These are phyloP conservation scores for Harpalus rubripes DNA, from an alignment of 2,888 invertebrate species.

Conservation along the genomic window DNA sequence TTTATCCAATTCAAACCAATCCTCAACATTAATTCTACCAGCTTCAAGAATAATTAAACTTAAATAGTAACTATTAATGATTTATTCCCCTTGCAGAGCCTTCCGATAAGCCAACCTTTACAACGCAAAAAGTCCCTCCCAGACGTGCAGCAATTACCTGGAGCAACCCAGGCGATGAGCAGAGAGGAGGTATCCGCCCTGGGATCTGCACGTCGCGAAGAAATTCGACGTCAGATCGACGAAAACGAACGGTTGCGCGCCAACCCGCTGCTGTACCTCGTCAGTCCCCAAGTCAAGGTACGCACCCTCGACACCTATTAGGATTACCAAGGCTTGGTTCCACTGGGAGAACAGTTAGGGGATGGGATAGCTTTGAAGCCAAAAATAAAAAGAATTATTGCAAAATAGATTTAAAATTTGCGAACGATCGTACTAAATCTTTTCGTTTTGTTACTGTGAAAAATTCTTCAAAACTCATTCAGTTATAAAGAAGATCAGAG, in stretches of 20 bases:
- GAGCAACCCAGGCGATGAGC: slow-evolving; percentile 90
- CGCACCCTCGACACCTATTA: slow-evolving; percentile 72
- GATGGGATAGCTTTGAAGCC: not conserved
- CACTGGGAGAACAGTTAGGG: not conserved
- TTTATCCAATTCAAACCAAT: too few relatives aligned
- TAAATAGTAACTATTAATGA: too few relatives aligned
- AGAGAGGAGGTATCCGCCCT: slow-evolving; percentile 97
- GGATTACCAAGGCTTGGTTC: not conserved
- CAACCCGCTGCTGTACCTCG: slow-evolving; percentile 96
- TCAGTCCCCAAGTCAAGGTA: slow-evolving; percentile 98
- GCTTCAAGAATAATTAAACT: too few relatives aligned
- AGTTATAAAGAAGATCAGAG: too few relatives aligned
- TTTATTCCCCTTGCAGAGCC: slow-evolving; percentile 80
- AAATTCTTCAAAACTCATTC: too few relatives aligned
- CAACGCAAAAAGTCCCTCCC: slow-evolving; percentile 98
- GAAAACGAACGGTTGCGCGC: slow-evolving; percentile 94
- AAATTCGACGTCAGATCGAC: slow-evolving; percentile 93
- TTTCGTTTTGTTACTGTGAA: too few relatives aligned
- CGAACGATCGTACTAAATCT: not conserved
- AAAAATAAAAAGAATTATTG: not conserved
- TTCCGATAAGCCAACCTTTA: slow-evolving; percentile 88
- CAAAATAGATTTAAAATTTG: not conserved
- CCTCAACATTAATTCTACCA: too few relatives aligned
- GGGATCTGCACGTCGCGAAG: slow-evolving; percentile 96
- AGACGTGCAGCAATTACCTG: slow-evolving; percentile 92